A percentile compares a stretch with the other conserved stretches of the same genome.
These are phyloP conservation scores for Drosophila setosimentum DNA, from an alignment of 2,888 invertebrate genomes.

Conservation along the genomic window DNA sequence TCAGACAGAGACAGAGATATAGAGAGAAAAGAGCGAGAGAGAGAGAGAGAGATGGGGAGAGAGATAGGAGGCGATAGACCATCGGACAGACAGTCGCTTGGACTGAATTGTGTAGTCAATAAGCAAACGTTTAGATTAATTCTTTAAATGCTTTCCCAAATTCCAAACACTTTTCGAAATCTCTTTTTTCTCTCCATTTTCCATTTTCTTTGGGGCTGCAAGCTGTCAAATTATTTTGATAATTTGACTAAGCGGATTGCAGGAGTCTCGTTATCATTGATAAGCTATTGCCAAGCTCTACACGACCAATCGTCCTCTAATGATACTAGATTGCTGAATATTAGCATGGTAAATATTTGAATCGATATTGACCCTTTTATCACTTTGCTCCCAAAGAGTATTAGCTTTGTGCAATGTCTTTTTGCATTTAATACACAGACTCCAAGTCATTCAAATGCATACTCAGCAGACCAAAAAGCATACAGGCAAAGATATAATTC, in stretches of 20 bases:
- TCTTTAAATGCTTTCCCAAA: conserved; percentile 43
- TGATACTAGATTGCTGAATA: neutral
- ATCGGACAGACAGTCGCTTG: neutral
- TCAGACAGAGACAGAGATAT: conserved; percentile 31
- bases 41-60: neutral
- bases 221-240: conserved; percentile 36
- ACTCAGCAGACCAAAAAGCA: neutral
- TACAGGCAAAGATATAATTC: neutral
- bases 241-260: conserved; percentile 41
- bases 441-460: neutral
- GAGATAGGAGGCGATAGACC: neutral
- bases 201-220: conserved; percentile 6
- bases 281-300: conserved; percentile 2
- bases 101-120: conserved; percentile 29
- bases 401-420: neutral
- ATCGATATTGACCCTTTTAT: neutral
- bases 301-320: neutral
- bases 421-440: neutral
- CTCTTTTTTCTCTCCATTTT: neutral
- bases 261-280: neutral
- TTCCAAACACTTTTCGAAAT: conserved; percentile 54
- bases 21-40: conserved; percentile 13
- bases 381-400: neutral
- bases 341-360: conserved; percentile 1
- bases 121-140: conserved; percentile 40